phyloP scores from a whole-genome alignment of 2,113 vertebrate species.

The Thinocorus orbignyianus region DNA sequence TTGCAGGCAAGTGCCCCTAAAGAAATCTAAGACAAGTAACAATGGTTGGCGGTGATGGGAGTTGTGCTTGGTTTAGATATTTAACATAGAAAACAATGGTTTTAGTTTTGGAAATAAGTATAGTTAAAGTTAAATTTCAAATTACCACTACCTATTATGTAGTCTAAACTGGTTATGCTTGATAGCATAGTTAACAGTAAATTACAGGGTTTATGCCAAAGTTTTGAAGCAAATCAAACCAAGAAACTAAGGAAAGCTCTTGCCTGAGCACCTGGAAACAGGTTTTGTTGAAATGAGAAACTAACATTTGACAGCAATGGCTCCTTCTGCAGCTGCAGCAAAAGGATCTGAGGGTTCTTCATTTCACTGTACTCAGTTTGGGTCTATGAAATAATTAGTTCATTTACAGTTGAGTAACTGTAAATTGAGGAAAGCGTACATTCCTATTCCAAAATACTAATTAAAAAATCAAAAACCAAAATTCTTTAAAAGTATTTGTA shows the following conservation, averaged over 20 bases:
- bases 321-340: not conserved
- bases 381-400: not conserved
- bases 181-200: not conserved
- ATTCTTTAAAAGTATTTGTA: not conserved
- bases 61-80: not conserved
- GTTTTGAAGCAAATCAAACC: not conserved
- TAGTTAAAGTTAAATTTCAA: not conserved
- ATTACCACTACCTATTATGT: not conserved
- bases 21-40: not conserved
- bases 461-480: too few relatives aligned
- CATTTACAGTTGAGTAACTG: not conserved
- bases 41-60: not conserved
- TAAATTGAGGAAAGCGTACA: not conserved
- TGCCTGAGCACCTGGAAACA: not conserved
- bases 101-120: not conserved
- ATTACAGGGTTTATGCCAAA: not conserved
- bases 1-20: not conserved
- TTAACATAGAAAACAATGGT: not conserved
- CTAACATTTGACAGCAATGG: not conserved
- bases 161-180: not conserved
- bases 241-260: not conserved
- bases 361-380: not conserved
- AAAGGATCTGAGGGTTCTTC: not conserved
- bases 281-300: not conserved
- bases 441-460: not conserved